Base-by-base conservation (phyloP, 2,888 invertebrate genomes). In the Tortrix viridana region DNA sequence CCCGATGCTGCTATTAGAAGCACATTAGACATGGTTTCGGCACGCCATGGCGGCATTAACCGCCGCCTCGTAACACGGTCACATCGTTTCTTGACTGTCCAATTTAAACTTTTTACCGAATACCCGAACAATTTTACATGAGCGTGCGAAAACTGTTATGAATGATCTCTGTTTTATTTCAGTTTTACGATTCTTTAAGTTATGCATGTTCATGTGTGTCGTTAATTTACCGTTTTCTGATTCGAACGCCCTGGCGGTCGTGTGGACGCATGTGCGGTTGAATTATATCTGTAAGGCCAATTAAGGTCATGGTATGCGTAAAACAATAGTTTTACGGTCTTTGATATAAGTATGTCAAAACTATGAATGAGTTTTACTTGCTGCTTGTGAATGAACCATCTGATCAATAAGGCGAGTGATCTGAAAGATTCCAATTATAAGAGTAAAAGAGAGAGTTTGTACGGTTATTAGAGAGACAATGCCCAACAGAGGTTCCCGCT, bases 41-140 rank as follows among this genome's bases (percentile, higher is more conserved):
- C 91, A 91, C 90, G 91, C 89, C 78, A 91, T 88, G 80, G 72
- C 77, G 73, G 78, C 89, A 91, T 91, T 91, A 90, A 52, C 85
- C 74, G 76, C 72, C 78, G 79, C 76, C 79, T 78, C 53, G 80
- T 89, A 90, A 90, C 90, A 89, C 91, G 91, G 91, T 91, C 88
- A 90, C 88, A 82, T 83, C 79, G 76, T 85, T 88, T 87, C 81
- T 84, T 76, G 76, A 75, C 80, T 82, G 83, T 84, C 89, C 85
- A 89, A 89, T 88, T 88, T 86, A 72, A 32, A 71, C 74, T 82
- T 84, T 85, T 84, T 82, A 84, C 84, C 80, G 77, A 79, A 81
- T 76, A 80, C 65, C 61, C 66, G 74, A 79, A 73, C 74, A 77
- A 79, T 81, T 84, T 85, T 77, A 82, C 77, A 79, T 77, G 80